phyloP scores from a whole-genome alignment of 1,140 invertebrate species.

The Schlechtendalia chinensis region DNA sequence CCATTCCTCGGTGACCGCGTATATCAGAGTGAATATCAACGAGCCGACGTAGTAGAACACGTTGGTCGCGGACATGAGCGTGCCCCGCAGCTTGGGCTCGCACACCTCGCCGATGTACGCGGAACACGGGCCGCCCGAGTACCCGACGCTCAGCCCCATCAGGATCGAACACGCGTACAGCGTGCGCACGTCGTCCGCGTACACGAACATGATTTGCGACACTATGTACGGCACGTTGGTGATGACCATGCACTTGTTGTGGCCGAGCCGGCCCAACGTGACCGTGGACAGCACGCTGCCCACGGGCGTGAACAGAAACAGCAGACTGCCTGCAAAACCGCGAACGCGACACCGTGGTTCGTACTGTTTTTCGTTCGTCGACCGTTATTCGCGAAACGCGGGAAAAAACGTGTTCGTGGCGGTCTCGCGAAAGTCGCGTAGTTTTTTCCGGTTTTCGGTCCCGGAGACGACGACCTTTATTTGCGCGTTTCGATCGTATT shows the following conservation, averaged over 20 bases:
- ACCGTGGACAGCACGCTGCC: constrained; percentile 51
- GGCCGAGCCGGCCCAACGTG: constrained; percentile 45
- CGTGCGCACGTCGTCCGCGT: constrained; percentile 27
- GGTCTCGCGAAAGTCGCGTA: no score
- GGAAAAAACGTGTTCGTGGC: no score
- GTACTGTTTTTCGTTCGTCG: no score
- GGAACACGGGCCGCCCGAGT: constrained; percentile 59
- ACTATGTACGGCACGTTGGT: constrained; percentile 52
- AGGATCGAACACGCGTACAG: constrained; percentile 51
- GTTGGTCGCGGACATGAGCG: constrained; percentile 41
- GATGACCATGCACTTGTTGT: constrained; percentile 52
- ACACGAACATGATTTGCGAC: constrained; percentile 52
- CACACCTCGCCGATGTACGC: constrained; percentile 61
- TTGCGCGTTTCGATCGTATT: no score
- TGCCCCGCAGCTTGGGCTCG: constrained; percentile 54
- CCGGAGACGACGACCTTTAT: no score
- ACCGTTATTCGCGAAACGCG: no score
- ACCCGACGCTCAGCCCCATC: constrained; percentile 57
- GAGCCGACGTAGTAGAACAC: constrained; percentile 39
- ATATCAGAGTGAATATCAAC: neutral
- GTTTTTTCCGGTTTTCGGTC: no score
- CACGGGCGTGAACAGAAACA: constrained; percentile 50
- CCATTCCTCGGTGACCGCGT: constrained; percentile 39
- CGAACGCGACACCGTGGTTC: no score
- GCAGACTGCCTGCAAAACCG: constrained; percentile 51